phyloP scores from a whole-genome alignment of 2,888 invertebrate genomes.

The Meghimatium bilineatum region DNA sequence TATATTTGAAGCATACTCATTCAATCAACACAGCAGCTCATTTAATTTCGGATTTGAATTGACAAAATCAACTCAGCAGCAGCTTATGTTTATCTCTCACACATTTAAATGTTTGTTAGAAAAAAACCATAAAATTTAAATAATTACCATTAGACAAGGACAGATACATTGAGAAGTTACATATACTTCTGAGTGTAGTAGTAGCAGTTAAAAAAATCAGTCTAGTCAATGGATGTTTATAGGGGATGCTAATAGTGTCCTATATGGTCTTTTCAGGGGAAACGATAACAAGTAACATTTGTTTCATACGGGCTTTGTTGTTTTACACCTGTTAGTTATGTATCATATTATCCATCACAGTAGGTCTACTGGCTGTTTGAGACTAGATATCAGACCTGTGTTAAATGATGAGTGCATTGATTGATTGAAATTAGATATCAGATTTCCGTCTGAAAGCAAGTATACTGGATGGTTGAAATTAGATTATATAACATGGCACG shows the following conservation, averaged over 20 bases:
- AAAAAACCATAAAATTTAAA: background rate
- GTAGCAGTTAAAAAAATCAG: conserved; percentile 10
- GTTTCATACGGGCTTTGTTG: background rate
- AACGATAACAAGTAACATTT: background rate
- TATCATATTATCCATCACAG: background rate
- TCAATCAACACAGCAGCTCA: conserved; percentile 14
- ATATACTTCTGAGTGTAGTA: background rate
- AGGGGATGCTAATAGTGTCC: conserved; percentile 6
- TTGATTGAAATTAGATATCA: too few species aligned
- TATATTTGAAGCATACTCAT: background rate
- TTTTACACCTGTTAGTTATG: background rate
- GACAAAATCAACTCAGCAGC: background rate
- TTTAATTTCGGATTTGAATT: background rate
- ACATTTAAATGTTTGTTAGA: conserved; percentile 5
- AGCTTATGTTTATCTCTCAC: background rate
- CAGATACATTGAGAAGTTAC: background rate
- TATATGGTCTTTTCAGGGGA: background rate
- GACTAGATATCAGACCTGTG: too few species aligned
- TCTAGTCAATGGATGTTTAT: background rate
- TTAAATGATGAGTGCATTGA: too few species aligned
- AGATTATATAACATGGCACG: too few species aligned
- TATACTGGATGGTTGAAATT: too few species aligned
- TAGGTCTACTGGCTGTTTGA: too few species aligned
- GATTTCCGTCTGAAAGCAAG: too few species aligned
- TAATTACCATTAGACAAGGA: conserved; percentile 8